These are phyloP conservation scores for Yponomeuta plumbellus DNA, from an alignment of 2,888 invertebrate species.

Conservation along the genomic window DNA sequence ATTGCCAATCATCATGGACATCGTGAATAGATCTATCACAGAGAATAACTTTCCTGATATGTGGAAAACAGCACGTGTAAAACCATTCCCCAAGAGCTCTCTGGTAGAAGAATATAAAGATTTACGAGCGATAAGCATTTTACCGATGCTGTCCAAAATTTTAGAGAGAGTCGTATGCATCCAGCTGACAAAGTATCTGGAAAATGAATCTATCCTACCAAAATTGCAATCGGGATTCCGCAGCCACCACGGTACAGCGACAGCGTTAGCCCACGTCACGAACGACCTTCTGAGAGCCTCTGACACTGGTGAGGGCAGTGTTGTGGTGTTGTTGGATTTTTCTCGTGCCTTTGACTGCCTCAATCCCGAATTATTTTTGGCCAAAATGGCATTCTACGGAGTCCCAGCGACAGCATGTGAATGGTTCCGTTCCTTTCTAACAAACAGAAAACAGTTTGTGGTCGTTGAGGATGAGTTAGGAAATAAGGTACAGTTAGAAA, in stretches of 20 bases:
- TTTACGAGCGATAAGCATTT: too few relatives aligned
- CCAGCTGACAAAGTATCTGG: not conserved
- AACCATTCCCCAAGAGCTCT: too few relatives aligned
- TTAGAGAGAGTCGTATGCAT: slow-evolving; percentile 15
- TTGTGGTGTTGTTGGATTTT: slow-evolving; percentile 27
- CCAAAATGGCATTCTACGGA: slow-evolving; percentile 19
- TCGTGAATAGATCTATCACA: not conserved
- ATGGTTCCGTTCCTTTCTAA: slow-evolving; percentile 14
- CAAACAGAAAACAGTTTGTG: too few relatives aligned
- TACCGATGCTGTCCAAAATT: too few relatives aligned
- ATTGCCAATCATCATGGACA: not conserved
- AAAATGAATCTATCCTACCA: too few relatives aligned
- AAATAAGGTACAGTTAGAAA: too few relatives aligned
- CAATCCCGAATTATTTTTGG: slow-evolving; percentile 21
- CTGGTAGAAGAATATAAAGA: too few relatives aligned
- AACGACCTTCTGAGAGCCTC: slow-evolving; percentile 24
- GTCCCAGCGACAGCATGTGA: slow-evolving; percentile 7
- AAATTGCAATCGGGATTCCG: too few relatives aligned
- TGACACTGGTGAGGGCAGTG: slow-evolving; percentile 23
- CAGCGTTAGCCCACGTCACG: slow-evolving; percentile 23
- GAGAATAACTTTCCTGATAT: not conserved
- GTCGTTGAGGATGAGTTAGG: too few relatives aligned
- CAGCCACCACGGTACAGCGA: slow-evolving; percentile 25
- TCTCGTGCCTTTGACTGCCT: slow-evolving; percentile 30
- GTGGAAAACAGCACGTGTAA: slow-evolving; percentile 2